Base-by-base conservation (phyloP, 1,140 invertebrate genomes). In the Pemphigus obesinymphae region DNA sequence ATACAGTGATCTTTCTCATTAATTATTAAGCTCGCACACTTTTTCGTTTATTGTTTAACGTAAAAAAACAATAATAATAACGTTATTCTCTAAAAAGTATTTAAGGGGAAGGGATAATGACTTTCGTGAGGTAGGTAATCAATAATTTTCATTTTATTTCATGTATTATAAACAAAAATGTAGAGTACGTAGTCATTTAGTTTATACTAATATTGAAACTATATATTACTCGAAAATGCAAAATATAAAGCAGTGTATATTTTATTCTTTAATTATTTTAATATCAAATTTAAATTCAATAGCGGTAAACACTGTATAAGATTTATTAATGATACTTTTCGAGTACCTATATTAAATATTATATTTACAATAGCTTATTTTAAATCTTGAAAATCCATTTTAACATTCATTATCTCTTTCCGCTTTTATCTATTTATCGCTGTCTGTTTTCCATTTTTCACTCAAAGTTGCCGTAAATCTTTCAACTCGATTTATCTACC, bases 41-140 rank as follows among this genome's bases (percentile, higher is more conserved):
- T 70, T 70, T 70, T 45, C 23, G 29, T 70, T 43, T 45, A n/a
- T 70, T 70, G 68, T 70, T 2, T 23, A 70, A 4, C 31, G 7
- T 70, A 43, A 70, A 70, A 70, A 26, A 11, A 45, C 20, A 70
- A 70, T 70, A 70, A 13, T 23, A 70, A n/a, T n/a, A n/a, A n/a
- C n/a, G n/a, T 70, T 45, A 45, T 26, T 1, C 20, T 15, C 2
- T 26, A 70, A 43, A 43, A 70, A 70, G 17, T 43, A 2, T 20
- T 45, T 6, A 17, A n/a, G n/a, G n/a, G n/a, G n/a, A n/a, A n/a
- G 40, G 15, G 1, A n/a, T 70, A 45, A 70, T 45, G 17, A 70
- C 37, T 70, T 70, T n/a, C n/a, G n/a, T n/a, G n/a, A n/a, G n/a
- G n/a, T 70, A 26, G 45, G 6, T 45, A 45, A 70, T 70, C 40